Base-by-base conservation (phyloP, 2,888 invertebrate species). In the Dynastes grantii region DNA sequence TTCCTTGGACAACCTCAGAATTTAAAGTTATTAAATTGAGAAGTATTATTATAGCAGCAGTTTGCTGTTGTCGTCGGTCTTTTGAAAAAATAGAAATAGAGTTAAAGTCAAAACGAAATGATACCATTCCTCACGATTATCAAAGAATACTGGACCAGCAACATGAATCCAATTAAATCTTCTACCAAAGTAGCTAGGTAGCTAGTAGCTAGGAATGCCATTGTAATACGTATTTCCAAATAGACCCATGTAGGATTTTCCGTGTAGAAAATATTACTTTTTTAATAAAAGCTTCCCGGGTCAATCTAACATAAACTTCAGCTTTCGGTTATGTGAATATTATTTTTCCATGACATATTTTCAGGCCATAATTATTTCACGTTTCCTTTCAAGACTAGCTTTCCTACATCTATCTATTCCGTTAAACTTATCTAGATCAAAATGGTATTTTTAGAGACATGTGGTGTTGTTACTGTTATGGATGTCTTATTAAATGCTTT, bases 401-500 rank as follows among this genome's bases (percentile, higher is more conserved):
- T 53, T 53, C 61, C 61, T 61, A 27, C 61, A 61, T 63, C 63
- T 32, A 32, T 63, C 63, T 32, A 29, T 32, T 32, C 63, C 32
- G 11, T 32, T 63, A 11, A 8, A 63, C 63, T 63, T 63, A 63
- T 63, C 27, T 32, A 27, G 63, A 63, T 63, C 63, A 32, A 63
- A 63, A 63, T 32, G 32, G 32, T 9, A 63, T 63, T 53, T 67
- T 49, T 16, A 6, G 22, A 45, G 49, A 49, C 49, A 22, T 16
- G 22, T 0, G 9, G 53, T 16, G 13, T 53, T 53, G 16, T 67
- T 27, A 40, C 29, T 51, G 27, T 49, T 27, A 68, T 49, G 49
- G 27, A 22, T 51, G 11, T 49, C 51, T 68, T 49, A 49, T 53
- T 68, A 51, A 68, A 68, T 68, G 53, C 29, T 68, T 68, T 32